phyloP scores from a whole-genome alignment of 2,797 vertebrate species.

The Octomys mimax region DNA sequence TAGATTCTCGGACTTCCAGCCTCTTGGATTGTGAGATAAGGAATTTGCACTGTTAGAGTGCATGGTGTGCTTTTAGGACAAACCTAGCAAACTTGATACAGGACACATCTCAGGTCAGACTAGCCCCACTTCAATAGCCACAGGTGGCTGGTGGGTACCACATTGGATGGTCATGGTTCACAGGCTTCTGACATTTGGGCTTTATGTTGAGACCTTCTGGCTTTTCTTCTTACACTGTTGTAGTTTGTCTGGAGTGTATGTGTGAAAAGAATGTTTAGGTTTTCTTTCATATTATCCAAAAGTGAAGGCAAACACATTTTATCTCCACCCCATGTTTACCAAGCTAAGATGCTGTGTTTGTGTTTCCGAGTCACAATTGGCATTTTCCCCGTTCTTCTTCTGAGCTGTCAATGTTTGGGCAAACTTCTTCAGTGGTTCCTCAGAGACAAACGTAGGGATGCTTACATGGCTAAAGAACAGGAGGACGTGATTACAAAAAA shows the following conservation, averaged over 20 bases:
- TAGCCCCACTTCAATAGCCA: too few relatives aligned
- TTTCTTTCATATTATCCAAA: conserved; percentile 29
- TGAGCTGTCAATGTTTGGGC: background rate
- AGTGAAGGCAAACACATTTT: conserved; percentile 10
- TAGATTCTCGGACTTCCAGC: background rate
- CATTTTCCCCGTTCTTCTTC: background rate
- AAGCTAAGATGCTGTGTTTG: conserved; percentile 6
- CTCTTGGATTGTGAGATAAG: background rate
- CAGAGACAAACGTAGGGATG: background rate
- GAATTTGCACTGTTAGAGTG: background rate
- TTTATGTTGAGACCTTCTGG: conserved; percentile 1
- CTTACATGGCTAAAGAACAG: too few relatives aligned
- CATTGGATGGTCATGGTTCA: background rate
- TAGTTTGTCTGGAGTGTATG: background rate
- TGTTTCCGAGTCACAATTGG: background rate
- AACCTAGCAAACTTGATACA: background rate
- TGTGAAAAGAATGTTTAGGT: background rate
- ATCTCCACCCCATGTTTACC: conserved; percentile 13
- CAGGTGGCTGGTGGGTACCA: background rate
- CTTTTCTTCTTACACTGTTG: background rate
- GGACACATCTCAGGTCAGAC: background rate
- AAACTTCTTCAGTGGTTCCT: background rate
- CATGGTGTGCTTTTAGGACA: background rate
- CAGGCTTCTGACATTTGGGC: background rate
- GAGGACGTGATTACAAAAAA: background rate